Conservation (phyloP, 2,797 vertebrate species). For the Amphiprion clarkii region DNA sequence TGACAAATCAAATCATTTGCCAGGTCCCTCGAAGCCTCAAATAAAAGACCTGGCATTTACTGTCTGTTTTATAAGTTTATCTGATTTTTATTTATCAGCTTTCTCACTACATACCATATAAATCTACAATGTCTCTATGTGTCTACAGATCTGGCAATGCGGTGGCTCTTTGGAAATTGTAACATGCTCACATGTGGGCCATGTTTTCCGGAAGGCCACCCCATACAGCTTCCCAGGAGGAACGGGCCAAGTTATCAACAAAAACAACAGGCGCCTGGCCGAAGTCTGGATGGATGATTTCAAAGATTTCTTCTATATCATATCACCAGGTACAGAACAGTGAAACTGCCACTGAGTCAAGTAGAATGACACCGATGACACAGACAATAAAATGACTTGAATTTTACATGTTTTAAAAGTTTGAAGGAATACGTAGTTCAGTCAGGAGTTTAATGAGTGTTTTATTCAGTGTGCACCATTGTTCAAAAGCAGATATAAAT, state of each 20-base stretch:
- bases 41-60: not conserved
- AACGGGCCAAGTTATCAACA: conserved; percentile 98
- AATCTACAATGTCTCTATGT: conserved; percentile 1
- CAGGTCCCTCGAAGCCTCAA: too few relatives aligned
- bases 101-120: not conserved
- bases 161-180: conserved; percentile 97
- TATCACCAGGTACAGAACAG: conserved; percentile 91
- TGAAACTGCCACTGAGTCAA: not conserved
- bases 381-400: conserved; percentile 8
- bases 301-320: conserved; percentile 99
- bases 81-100: not conserved
- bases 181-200: conserved; percentile 97
- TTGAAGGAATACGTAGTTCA: conserved; percentile 14
- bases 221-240: conserved; percentile 98
- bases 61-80: not conserved
- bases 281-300: conserved; percentile 98
- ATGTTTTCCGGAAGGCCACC: conserved; percentile 98
- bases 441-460: conserved; percentile 25
- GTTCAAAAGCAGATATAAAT: conserved; percentile 43
- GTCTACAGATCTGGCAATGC: conserved; percentile 95
- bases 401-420: conserved; percentile 8
- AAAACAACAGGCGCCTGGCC: conserved; percentile 96
- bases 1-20: not conserved
- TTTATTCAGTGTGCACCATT: conserved; percentile 23
- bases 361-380: not conserved